phyloP scores from a whole-genome alignment of 2,113 vertebrate genomes.

The Ailuropoda melanoleuca region DNA sequence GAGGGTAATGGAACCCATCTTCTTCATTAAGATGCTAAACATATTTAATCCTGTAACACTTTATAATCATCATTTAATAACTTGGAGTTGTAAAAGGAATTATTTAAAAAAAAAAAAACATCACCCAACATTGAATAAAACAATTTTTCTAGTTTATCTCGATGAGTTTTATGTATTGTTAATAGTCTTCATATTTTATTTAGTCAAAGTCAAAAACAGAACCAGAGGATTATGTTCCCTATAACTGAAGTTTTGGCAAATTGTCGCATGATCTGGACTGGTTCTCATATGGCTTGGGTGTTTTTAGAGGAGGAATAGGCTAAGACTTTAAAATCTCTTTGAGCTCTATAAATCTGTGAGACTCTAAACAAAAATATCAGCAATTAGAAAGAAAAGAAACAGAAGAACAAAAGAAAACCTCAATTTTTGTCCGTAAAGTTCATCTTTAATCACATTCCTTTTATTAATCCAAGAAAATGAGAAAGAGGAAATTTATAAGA shows the following conservation, averaged over 20 bases:
- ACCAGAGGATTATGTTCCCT: conserved; percentile 22
- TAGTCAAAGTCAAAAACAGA: conserved; percentile 57
- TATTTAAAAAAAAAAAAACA: not conserved
- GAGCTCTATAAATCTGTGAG: not conserved
- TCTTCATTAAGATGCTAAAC: conserved; percentile 18
- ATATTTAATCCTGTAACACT: conserved; percentile 54
- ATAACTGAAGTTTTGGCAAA: conserved; percentile 23
- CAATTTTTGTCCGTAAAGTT: conserved; percentile 7
- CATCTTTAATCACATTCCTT: conserved; percentile 3
- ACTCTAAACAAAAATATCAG: not conserved
- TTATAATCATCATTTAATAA: not conserved
- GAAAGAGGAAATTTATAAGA: not conserved
- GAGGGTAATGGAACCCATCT: not conserved
- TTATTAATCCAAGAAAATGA: conserved; percentile 50
- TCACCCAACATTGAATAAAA: conserved; percentile 24
- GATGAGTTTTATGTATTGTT: conserved; percentile 40
- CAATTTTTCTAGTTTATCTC: not conserved
- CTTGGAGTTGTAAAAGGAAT: conserved; percentile 34
- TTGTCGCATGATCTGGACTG: not conserved
- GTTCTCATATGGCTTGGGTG: not conserved
- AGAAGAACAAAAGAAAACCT: not conserved
- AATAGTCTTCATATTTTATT: conserved; percentile 50
- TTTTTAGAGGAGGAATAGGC: not conserved
- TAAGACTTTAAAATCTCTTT: not conserved
- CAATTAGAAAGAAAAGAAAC: not conserved